phyloP scores from a whole-genome alignment of 2,113 vertebrate species.

The Malaclemys terrapin region DNA sequence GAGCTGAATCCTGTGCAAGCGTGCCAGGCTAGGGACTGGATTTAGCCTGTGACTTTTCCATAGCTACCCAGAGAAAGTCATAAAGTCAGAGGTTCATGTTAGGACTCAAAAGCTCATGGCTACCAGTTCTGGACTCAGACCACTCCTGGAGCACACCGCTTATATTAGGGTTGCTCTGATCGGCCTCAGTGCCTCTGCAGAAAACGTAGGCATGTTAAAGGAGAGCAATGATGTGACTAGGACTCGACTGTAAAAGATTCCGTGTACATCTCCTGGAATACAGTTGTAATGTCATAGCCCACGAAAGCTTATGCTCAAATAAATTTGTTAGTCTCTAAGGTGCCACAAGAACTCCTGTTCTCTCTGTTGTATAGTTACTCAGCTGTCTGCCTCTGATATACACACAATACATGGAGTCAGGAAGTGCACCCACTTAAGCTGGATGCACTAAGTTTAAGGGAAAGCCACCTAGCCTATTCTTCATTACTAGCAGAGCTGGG shows the following conservation, averaged over 20 bases:
- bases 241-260: conserved; percentile 41
- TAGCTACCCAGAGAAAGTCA: background rate
- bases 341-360: too few relatives aligned
- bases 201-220: background rate
- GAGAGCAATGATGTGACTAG: background rate
- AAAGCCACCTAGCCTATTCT: background rate
- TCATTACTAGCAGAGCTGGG: background rate
- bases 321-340: too few relatives aligned
- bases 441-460: background rate
- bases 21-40: background rate
- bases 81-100: background rate
- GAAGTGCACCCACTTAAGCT: background rate
- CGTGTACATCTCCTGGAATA: background rate
- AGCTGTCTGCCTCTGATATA: conserved; percentile 3
- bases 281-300: background rate
- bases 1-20: background rate
- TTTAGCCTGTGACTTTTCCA: background rate
- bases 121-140: background rate
- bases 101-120: background rate
- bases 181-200: conserved; percentile 34
- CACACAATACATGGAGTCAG: background rate
- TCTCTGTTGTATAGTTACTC: conserved; percentile 1
- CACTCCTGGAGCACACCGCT: background rate
- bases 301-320: too few relatives aligned
- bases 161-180: conserved; percentile 2